Evolutionary conservation across 23 tunicate species (phyloP).

Genomic region (Halocynthia aurantium): DNA sequence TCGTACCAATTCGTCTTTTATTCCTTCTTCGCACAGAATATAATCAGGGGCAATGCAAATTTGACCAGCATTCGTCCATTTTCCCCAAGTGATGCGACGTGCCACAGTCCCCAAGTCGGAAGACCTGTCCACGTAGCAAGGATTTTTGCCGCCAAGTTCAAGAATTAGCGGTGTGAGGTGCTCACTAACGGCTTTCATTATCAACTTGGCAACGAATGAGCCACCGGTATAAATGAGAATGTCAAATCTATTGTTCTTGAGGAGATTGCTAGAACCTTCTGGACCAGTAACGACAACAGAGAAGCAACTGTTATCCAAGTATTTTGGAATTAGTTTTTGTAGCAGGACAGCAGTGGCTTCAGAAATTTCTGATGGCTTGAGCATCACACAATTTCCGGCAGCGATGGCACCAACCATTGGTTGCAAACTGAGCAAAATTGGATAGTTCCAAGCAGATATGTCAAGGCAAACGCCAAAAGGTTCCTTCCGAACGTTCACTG

Average conservation of each 20-base stretch:
- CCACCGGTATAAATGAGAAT: conserved; percentile 81
- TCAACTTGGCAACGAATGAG: conserved; percentile 48
- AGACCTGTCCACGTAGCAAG: conserved; percentile 50
- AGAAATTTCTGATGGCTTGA: conserved; percentile 69
- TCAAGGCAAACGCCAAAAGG: conserved; percentile 63
- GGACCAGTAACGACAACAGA: conserved; percentile 55
- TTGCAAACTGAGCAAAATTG: conserved; percentile 30
- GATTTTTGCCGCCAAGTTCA: conserved; percentile 93
- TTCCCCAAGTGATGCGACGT: conserved; percentile 43
- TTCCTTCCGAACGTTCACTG: conserved; percentile 35
- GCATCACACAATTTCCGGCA: conserved; percentile 62
- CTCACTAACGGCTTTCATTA: conserved; percentile 81
- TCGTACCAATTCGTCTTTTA: conserved; percentile 29
- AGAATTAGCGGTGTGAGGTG: conserved; percentile 71
- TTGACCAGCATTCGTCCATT: conserved; percentile 57
- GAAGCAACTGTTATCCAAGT: conserved; percentile 45
- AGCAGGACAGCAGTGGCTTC: conserved; percentile 34
- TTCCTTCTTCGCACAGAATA: conserved; percentile 18
- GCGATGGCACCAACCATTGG: conserved; percentile 73
- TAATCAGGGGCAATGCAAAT: conserved; percentile 73
- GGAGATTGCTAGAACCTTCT: conserved; percentile 30
- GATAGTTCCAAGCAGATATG: conserved; percentile 84
- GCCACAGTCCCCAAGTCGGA: conserved; percentile 50
- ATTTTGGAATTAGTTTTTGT: conserved; percentile 28
- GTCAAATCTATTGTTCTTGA: conserved; percentile 53